Percentiles rank a stretch among this genome's conserved stretches.
Evolutionary conservation across 1,140 invertebrate genomes (phyloP).

Genomic region (Hermetia illucens): DNA sequence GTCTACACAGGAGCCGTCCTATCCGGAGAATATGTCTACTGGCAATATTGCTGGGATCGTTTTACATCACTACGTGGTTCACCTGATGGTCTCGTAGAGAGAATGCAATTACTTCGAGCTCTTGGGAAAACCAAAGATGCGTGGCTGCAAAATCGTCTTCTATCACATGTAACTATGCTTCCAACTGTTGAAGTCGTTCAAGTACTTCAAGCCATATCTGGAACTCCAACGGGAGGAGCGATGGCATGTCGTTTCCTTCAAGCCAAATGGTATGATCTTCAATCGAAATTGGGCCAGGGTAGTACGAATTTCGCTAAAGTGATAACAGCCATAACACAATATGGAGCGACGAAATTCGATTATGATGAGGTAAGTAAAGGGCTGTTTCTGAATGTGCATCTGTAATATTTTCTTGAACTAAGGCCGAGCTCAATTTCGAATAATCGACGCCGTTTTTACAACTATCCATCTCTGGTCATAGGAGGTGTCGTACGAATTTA

Average conservation of each 20-base stretch:
- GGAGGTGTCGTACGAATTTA: too few relatives aligned
- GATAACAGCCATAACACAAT: conserved; percentile 50
- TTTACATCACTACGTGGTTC: conserved; percentile 38
- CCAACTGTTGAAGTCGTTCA: conserved; percentile 51
- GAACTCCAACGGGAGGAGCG: conserved; percentile 50
- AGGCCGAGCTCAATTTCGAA: too few relatives aligned
- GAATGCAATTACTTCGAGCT: conserved; percentile 48
- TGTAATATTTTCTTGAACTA: too few relatives aligned
- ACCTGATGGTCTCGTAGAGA: conserved; percentile 47
- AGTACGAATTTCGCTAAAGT: conserved; percentile 52
- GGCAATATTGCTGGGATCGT: conserved; percentile 56
- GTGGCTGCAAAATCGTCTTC: conserved; percentile 54
- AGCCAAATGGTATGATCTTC: conserved; percentile 53
- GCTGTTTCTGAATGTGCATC: background rate
- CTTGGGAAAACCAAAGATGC: conserved; percentile 51
- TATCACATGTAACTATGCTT: conserved; percentile 49
- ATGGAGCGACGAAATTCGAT: conserved; percentile 57
- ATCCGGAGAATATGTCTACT: conserved; percentile 53
- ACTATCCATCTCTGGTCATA: too few relatives aligned
- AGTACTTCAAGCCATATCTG: conserved; percentile 50
- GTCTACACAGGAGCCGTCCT: conserved; percentile 28
- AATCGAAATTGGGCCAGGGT: conserved; percentile 47
- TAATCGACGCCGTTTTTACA: too few relatives aligned
- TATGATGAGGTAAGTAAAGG: conserved; percentile 43
- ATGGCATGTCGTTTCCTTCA: conserved; percentile 62